Evolutionary conservation across 2,888 invertebrate species (phyloP).

Genomic region (Napeogenes inachia): DNA sequence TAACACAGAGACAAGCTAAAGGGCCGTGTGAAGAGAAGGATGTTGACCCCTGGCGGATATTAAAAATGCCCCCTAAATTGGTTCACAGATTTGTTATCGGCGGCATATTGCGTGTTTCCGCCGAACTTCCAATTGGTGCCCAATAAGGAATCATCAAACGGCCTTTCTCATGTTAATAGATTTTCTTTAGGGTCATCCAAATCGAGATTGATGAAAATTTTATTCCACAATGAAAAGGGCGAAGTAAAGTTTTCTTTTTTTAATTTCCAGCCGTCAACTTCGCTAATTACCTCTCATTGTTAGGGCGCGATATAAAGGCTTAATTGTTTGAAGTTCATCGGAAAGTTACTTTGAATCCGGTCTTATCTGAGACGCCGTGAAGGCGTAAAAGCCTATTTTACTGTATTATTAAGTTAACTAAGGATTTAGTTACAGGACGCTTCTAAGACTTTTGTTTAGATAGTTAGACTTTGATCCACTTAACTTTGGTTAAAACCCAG

Average conservation of each 20-base stretch:
- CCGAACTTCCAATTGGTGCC: constrained; percentile 39
- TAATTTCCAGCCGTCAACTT: constrained; percentile 48
- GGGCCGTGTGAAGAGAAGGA: constrained; percentile 60
- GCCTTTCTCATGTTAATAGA: constrained; percentile 53
- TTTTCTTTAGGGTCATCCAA: constrained; percentile 44
- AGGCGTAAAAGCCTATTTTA: constrained; percentile 38
- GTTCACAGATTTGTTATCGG: constrained; percentile 58
- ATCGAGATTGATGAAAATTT: constrained; percentile 49
- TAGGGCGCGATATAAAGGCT: constrained; percentile 58
- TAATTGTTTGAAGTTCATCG: constrained; percentile 63
- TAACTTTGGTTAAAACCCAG: neutral
- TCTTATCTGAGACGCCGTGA: constrained; percentile 42
- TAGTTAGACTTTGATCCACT: constrained; percentile 15
- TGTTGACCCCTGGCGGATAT: constrained; percentile 69
- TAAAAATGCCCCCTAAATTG: constrained; percentile 69
- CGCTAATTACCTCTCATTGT: constrained; percentile 70
- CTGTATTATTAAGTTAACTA: constrained; percentile 21
- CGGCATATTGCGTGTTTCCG: constrained; percentile 59
- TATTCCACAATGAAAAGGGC: constrained; percentile 42
- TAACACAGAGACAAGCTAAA: constrained; percentile 44
- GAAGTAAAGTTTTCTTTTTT: constrained; percentile 47
- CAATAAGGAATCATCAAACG: constrained; percentile 44
- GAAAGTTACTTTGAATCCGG: constrained; percentile 44
- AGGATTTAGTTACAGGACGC: constrained; percentile 24
- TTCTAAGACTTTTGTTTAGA: constrained; percentile 23